Conservation (phyloP, 2,797 vertebrate genomes). For the Menidia menidia region DNA sequence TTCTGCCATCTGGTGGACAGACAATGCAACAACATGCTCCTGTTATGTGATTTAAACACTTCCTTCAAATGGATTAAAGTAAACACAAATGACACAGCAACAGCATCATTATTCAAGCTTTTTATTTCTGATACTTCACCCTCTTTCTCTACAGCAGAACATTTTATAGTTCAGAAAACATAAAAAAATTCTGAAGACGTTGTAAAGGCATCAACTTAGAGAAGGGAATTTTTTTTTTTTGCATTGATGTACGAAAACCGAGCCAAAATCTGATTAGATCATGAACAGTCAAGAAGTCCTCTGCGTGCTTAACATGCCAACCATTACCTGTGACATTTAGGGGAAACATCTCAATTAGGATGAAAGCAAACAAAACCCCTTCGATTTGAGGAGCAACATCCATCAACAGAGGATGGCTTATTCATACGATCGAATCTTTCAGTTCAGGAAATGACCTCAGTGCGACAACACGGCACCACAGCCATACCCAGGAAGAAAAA, state of each 20-base stretch:
- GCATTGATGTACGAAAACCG: constrained; percentile 19
- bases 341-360: neutral
- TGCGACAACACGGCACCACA: constrained; percentile 7
- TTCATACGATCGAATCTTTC: constrained; percentile 14
- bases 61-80: neutral
- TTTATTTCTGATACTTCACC: constrained; percentile 60
- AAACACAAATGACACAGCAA: neutral
- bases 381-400: neutral
- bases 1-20: constrained; percentile 47
- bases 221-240: constrained; percentile 27
- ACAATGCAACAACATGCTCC: constrained; percentile 7
- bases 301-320: neutral
- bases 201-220: constrained; percentile 36
- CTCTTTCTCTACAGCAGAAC: constrained; percentile 48
- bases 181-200: constrained; percentile 22
- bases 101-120: constrained; percentile 12
- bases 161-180: constrained; percentile 46
- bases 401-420: neutral
- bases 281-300: constrained; percentile 6
- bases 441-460: constrained; percentile 7
- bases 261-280: constrained; percentile 5
- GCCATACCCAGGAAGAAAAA: constrained; percentile 2
- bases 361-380: constrained; percentile 5
- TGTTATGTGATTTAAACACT: neutral
- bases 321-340: constrained; percentile 1